These are phyloP conservation scores for Steinernema carpocapsae DNA, from an alignment of 2,888 invertebrate species.

Conservation along the genomic window DNA sequence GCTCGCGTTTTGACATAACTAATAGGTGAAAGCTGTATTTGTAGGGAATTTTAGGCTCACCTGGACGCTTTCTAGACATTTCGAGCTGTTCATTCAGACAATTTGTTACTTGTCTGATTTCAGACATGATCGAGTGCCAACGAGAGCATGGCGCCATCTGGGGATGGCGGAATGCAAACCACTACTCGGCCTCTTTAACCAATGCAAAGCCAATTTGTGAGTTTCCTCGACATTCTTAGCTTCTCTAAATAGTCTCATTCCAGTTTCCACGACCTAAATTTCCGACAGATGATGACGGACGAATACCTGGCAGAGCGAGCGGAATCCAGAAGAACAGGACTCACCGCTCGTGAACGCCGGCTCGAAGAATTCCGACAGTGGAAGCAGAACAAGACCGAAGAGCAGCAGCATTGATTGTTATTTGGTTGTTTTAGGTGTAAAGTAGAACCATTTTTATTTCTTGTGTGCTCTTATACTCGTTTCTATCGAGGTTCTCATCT, in stretches of 20 bases:
- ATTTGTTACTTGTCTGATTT: conserved; percentile 1
- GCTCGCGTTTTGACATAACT: too few species aligned
- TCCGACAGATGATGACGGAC: conserved; percentile 61
- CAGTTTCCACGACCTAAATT: conserved; percentile 65
- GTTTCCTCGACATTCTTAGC: conserved; percentile 36
- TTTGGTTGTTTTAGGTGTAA: background rate
- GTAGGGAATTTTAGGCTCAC: too few species aligned
- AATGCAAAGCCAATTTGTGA: conserved; percentile 64
- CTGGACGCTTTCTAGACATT: background rate
- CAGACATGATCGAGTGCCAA: conserved; percentile 61
- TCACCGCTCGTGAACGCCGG: conserved; percentile 56
- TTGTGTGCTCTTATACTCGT: background rate
- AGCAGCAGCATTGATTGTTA: background rate
- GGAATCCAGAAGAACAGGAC: conserved; percentile 43
- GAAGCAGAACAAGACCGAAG: conserved; percentile 49
- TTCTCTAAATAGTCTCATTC: background rate
- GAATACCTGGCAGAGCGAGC: conserved; percentile 57
- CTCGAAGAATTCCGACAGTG: conserved; percentile 63
- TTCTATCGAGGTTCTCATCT: background rate
- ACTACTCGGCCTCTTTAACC: conserved; percentile 57
- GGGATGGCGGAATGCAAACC: conserved; percentile 60
- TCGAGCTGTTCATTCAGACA: background rate
- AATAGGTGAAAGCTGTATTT: too few species aligned
- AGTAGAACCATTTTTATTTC: background rate
- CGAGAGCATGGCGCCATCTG: conserved; percentile 57